Evolutionary conservation across 35 echinoderm and acorn worm species (phyloP).

Genomic region (Heliocidaris tuberculata): DNA sequence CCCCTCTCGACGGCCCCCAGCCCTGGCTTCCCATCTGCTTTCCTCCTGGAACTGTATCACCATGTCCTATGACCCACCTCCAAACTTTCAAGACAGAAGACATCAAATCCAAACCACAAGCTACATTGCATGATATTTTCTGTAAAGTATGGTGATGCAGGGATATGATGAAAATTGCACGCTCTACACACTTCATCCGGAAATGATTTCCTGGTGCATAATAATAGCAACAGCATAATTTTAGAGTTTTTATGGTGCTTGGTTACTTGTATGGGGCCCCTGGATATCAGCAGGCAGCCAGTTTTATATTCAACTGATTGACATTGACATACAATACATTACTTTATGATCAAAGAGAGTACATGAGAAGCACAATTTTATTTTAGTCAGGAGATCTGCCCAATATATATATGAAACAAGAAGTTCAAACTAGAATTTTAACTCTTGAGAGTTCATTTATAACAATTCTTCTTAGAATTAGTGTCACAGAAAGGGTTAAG

Average conservation of each 20-base stretch:
- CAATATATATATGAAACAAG: background rate
- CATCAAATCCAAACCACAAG: background rate
- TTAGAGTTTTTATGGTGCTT: background rate
- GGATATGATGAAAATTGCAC: background rate
- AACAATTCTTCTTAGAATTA: too few relatives aligned
- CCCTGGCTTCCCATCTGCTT: background rate
- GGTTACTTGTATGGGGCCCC: background rate
- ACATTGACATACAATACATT: background rate
- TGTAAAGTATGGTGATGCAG: background rate
- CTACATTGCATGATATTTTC: background rate
- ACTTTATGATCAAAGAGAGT: background rate
- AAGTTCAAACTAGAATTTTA: background rate
- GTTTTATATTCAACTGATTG: background rate
- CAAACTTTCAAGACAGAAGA: background rate
- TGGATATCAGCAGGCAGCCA: background rate
- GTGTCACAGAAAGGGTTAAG: too few relatives aligned
- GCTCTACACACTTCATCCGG: background rate
- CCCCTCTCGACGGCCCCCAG: background rate
- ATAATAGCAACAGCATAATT: background rate
- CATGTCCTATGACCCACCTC: background rate
- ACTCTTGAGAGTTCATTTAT: background rate
- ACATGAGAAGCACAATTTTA: background rate
- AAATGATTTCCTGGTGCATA: background rate
- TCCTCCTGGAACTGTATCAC: background rate
- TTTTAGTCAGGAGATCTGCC: background rate